phyloP scores from a whole-genome alignment of 2,113 vertebrate genomes.

The Ceyx cyanopectus region DNA sequence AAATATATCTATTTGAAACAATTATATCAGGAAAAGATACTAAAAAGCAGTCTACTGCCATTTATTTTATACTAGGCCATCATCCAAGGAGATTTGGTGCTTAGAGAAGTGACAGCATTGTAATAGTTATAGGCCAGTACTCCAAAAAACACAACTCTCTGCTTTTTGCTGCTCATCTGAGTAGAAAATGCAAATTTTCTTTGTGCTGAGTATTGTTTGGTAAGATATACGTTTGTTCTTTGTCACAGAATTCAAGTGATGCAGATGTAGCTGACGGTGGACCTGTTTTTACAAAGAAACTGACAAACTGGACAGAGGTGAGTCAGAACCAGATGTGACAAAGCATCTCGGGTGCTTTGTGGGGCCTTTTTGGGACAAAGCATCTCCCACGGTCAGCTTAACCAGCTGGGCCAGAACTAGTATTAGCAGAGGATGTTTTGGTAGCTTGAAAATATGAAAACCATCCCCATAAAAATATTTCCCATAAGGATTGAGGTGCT shows the following conservation, averaged over 20 bases:
- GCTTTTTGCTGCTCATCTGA: neutral
- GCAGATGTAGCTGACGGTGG: slow-evolving; percentile 42
- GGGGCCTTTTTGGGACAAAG: neutral
- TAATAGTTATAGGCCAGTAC: neutral
- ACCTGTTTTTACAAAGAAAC: slow-evolving; percentile 46
- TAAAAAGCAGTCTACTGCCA: neutral
- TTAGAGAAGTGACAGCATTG: neutral
- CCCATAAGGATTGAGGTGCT: neutral
- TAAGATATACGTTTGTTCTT: neutral
- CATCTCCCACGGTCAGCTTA: neutral
- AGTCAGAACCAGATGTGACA: slow-evolving; percentile 25
- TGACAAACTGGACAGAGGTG: slow-evolving; percentile 74
- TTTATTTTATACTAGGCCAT: neutral
- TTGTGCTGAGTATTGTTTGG: neutral
- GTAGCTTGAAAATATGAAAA: neutral
- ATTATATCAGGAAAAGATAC: neutral
- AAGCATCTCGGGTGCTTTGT: neutral
- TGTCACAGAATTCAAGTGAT: slow-evolving; percentile 70
- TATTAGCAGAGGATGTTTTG: fast-evolving
- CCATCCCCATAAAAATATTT: neutral
- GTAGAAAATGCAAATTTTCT: neutral
- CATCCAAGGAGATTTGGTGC: neutral
- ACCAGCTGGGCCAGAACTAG: fast-evolving
- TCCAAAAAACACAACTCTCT: neutral
- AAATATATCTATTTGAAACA: neutral